phyloP scores from a whole-genome alignment of 53 echinoderm and acorn worm genomes.

The Pentamera pediparva region DNA sequence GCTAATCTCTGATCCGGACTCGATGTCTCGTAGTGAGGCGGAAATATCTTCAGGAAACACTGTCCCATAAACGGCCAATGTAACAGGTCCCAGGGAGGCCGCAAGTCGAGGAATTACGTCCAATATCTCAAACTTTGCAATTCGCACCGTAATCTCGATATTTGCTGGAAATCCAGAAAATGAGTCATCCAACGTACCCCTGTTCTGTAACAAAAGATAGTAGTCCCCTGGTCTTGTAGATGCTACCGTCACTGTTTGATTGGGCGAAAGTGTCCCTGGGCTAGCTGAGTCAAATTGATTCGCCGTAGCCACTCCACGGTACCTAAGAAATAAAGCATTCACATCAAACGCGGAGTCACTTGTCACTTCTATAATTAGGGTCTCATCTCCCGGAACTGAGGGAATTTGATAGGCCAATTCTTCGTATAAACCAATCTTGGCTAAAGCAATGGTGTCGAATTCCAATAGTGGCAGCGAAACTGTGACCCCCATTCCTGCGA shows the following conservation, averaged over 20 bases:
- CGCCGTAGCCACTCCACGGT: conserved; percentile 6
- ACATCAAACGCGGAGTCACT: conserved; percentile 10
- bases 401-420: neutral
- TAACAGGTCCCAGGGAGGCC: conserved; percentile 8
- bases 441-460: neutral
- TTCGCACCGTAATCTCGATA: neutral
- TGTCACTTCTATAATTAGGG: neutral
- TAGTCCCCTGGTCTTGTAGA: conserved; percentile 22
- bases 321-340: conserved; percentile 16
- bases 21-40: neutral
- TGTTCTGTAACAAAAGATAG: conserved; percentile 22
- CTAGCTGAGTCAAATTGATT: conserved; percentile 13
- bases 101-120: neutral
- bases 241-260: conserved; percentile 2
- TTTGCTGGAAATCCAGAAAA: neutral
- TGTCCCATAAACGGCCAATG: conserved; percentile 4
- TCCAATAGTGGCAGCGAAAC: conserved; percentile 10
- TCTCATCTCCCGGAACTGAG: conserved; percentile 2
- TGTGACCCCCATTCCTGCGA: neutral
- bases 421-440: neutral
- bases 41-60: conserved; percentile 17
- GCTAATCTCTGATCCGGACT: neutral
- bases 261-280: conserved; percentile 3
- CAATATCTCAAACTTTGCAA: conserved; percentile 14
- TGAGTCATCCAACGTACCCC: neutral